Base-by-base conservation (phyloP, 2,888 invertebrate genomes). In the Boloria selene region DNA sequence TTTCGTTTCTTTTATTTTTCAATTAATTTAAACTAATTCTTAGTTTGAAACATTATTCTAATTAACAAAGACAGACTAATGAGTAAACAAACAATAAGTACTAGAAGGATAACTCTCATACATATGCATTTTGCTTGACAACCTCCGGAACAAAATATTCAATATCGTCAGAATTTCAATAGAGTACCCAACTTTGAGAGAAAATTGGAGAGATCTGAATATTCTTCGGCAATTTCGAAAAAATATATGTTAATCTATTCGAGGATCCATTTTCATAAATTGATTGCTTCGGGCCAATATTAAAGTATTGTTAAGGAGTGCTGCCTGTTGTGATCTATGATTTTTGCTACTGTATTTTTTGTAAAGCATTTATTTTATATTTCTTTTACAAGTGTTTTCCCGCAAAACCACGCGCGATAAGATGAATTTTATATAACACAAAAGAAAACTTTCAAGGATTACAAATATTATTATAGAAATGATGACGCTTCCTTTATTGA, bases 181-280 rank as follows among this genome's bases (percentile, higher is more conserved):
- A 78, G 81, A 86, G 82, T 81, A 81, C 81, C 82, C 84, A 83
- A 82, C 83, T 85, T 85, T 80, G 76, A 80, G 79, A 81, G 84
- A 84, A 88, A 87, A 88, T 88, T 87, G 86, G 80, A 86, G 78
- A 79, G 76, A 83, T 88, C 86, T 88, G 87, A 88, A 90, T 90
- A 90, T 88, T 88, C 88, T 77, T 77, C 79, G 79, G 76, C 81
- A 83, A 84, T 87, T 85, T 83, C 75, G 79, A 83, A 85, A 86
- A 85, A 88, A 87, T 69, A 83, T 84, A 87, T 88, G 87, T 81
- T 86, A 88, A 88, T 89, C 80, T 86, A 84, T 87, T 85, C 86
- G 75, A 76, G 73, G 80, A 81, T 78, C 84, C 82, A 85, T 87
- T 87, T 87, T 86, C 85, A 85, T 86, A 88, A 88, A 86, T 86